Percentiles rank a stretch among this genome's conserved stretches.
Conservation (phyloP, 2,888 invertebrate genomes). For the Athetis lepigone region DNA sequence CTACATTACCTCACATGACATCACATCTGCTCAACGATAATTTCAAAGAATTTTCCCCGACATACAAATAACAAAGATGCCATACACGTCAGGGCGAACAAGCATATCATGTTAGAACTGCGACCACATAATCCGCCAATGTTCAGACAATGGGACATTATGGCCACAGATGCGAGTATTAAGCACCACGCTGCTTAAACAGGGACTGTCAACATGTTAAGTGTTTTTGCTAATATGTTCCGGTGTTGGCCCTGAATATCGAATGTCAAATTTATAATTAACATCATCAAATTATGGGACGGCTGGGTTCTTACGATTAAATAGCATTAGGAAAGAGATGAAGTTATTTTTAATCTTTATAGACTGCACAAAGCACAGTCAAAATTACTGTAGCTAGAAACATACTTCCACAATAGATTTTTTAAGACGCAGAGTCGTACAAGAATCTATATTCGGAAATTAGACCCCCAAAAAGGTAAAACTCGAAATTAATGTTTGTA, state of each 20-base stretch:
- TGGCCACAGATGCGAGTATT: slow-evolving; percentile 21
- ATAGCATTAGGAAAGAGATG: background rate
- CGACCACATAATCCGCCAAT: slow-evolving; percentile 41
- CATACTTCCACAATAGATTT: too few species aligned
- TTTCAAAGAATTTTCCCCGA: background rate
- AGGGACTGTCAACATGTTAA: slow-evolving; percentile 28
- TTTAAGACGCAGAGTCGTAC: too few species aligned
- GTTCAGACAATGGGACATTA: slow-evolving; percentile 51
- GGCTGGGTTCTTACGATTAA: background rate
- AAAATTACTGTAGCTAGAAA: too few species aligned
- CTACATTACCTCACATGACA: background rate
- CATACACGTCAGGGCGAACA: slow-evolving; percentile 20
- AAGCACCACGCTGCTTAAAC: slow-evolving; percentile 22
- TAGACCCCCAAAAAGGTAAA: too few species aligned
- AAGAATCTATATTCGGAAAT: too few species aligned
- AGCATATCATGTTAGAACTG: slow-evolving; percentile 22
- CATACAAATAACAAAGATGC: slow-evolving; percentile 6
- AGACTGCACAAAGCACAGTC: too few species aligned
- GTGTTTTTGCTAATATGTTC: slow-evolving; percentile 10
- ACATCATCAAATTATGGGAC: background rate
- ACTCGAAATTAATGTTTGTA: too few species aligned
- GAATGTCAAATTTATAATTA: background rate
- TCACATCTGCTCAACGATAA: background rate
- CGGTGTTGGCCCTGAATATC: background rate
- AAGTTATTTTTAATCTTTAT: too few species aligned